Base-by-base conservation (phyloP, 2,113 vertebrate species). In the Misgurnus anguillicaudatus region DNA sequence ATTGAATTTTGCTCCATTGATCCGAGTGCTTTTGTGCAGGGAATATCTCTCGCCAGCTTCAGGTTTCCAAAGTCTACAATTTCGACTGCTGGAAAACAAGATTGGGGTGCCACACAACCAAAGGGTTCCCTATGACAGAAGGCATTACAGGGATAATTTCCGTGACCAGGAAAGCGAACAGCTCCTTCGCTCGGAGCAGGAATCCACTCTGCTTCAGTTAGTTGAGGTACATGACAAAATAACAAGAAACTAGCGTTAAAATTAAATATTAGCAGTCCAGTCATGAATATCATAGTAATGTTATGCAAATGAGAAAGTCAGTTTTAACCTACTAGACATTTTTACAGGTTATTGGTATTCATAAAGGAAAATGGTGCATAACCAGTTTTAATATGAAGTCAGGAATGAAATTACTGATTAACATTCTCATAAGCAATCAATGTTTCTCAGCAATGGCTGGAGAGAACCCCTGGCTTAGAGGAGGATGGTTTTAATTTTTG, bases 61-160 rank as follows among this genome's bases (percentile, higher is more conserved):
- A 0, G 98, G 98, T 67, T 99, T 98, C 85, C 97, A 99, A 86
- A 99, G 97, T 72, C 89, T 99, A 69, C 98, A 99, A 82, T 99
- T 99, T 78, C 94, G 97, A 17, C 85, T 99, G 17, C 67, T 99
- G 45, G 98, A 99, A 85, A 99, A 98, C 89, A 98, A 98, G 88
- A 96, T 98, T 14, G 98, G 98, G 1, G 94, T 99, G 64, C 93
- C 91, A 0, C 95, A 98, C 80, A 96, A 90, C 72, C 83, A 95
- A 87, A 92, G 97, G 86, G 96, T 99, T 9, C 95, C 96, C 0
- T 98, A 98, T 69, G 97, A 97, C 87, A 93, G 94, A 84, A 92
- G 90, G 19, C 96, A 99, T 82, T 98, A 99, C 66, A 94, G 94
- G 6, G 96, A 99, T 84, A 97, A 93, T 84, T 98, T 99, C 93